These are phyloP conservation scores for Salpingus planirostris DNA, from an alignment of 2,888 invertebrate genomes.

Conservation along the genomic window DNA sequence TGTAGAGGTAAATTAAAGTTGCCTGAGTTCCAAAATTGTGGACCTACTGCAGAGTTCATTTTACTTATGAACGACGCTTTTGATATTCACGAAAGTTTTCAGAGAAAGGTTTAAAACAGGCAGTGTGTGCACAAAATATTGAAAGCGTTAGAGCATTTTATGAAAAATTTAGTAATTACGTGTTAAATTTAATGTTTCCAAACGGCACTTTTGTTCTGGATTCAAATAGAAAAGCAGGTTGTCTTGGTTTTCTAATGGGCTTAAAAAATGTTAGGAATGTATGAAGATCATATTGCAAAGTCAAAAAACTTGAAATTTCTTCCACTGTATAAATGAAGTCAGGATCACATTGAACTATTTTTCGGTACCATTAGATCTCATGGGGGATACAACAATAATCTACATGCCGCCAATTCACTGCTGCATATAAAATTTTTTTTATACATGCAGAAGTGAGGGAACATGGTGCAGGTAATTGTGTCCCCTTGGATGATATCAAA, in stretches of 20 bases:
- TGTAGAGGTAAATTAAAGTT: slow-evolving; percentile 2
- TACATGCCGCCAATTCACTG: slow-evolving; percentile 11
- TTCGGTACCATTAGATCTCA: slow-evolving; percentile 11
- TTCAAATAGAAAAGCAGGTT: too few relatives aligned
- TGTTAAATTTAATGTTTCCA: slow-evolving; percentile 1
- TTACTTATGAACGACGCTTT: slow-evolving; percentile 4
- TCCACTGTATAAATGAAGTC: slow-evolving; percentile 14
- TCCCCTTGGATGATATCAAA: slow-evolving; percentile 18
- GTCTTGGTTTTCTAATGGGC: too few relatives aligned
- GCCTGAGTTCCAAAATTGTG: slow-evolving; percentile 1
- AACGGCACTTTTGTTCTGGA: neutral
- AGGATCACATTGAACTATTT: slow-evolving; percentile 15
- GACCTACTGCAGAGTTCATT: slow-evolving; percentile 3
- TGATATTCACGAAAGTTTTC: slow-evolving; percentile 6
- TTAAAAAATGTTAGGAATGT: too few relatives aligned
- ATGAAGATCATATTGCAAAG: too few relatives aligned
- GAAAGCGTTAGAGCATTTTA: neutral
- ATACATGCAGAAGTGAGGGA: slow-evolving; percentile 6
- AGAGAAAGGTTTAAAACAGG: neutral
- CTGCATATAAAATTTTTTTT: slow-evolving; percentile 13
- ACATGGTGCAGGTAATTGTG: slow-evolving; percentile 15
- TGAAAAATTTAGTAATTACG: slow-evolving; percentile 2
- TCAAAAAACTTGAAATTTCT: slow-evolving; percentile 12
- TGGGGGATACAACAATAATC: slow-evolving; percentile 20
- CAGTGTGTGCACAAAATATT: neutral